phyloP scores from a whole-genome alignment of 2,888 invertebrate genomes.

The Lasioglossum oenotherae region DNA sequence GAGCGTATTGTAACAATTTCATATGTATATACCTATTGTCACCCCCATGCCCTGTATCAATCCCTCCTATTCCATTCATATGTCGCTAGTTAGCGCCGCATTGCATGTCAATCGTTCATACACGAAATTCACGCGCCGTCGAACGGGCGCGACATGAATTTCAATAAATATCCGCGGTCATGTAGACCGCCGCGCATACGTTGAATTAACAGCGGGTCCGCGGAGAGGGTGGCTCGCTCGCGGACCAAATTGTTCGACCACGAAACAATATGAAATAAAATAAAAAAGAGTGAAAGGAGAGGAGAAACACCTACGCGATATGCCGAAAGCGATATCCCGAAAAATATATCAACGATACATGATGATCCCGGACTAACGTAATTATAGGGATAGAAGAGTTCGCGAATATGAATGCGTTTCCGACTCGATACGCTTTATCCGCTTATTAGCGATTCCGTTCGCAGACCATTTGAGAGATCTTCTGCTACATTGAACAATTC shows the following conservation, averaged over 20 bases:
- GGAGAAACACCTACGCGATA: neutral
- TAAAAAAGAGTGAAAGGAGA: slow-evolving; percentile 2
- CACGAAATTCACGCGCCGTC: slow-evolving; percentile 60
- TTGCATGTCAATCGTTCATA: slow-evolving; percentile 50
- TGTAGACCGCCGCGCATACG: slow-evolving; percentile 21
- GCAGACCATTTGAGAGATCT: slow-evolving; percentile 37
- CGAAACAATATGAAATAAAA: slow-evolving; percentile 15
- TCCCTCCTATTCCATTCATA: slow-evolving; percentile 26
- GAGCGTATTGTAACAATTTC: neutral
- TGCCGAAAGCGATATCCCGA: slow-evolving; percentile 10
- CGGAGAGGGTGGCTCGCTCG: neutral
- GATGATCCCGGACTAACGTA: slow-evolving; percentile 29
- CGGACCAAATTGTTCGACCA: slow-evolving; percentile 38
- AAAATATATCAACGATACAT: slow-evolving; percentile 56
- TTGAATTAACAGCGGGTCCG: slow-evolving; percentile 44
- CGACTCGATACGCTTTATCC: slow-evolving; percentile 38
- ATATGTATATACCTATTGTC: neutral
- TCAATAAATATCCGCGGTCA: slow-evolving; percentile 66
- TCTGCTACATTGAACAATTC: slow-evolving; percentile 24
- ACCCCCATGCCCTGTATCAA: slow-evolving; percentile 6
- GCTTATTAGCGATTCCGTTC: slow-evolving; percentile 41
- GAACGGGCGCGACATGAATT: slow-evolving; percentile 62
- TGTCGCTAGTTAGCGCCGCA: slow-evolving; percentile 40
- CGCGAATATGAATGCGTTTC: slow-evolving; percentile 23
- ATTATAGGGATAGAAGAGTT: slow-evolving; percentile 35